Base-by-base conservation (phyloP, 2,888 invertebrate genomes). In the Entomobrya multifasciata region DNA sequence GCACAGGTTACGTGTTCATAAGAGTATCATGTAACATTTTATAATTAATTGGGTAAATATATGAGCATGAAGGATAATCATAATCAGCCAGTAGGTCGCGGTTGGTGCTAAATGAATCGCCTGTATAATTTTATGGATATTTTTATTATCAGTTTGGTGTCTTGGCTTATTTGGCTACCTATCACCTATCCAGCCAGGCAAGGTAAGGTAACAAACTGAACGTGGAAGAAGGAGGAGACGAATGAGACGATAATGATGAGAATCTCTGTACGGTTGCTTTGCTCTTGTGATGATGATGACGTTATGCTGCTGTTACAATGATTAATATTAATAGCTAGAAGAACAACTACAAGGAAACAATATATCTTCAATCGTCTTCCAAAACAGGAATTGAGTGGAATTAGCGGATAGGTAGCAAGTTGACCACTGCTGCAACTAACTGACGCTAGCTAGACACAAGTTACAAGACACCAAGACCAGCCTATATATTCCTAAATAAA, bases 301-400 rank as follows among this genome's bases (percentile, higher is more conserved):
- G n/a, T n/a, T n/a, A n/a, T n/a, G 5, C 57, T 57, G 57, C 57
- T 57, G 22, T 4, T 8, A 36, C 36, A 22, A 57, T 57, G 57
- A 57, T 57, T 57, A 57, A 25, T 57, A 25, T 22, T 52, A 52
- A 60, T 60, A n/a, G 11, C 11, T 5, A 27, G 6, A 27, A 30
- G n/a, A 62, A 27, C n/a, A n/a, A 62, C 25, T 25, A 57, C 25
- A 25, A 57, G 57, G 57, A 57, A 57, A 57, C 36, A 36, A 36
- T 36, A 36, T 36, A 36, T 36, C 36, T 36, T 36, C 36, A 2
- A 49, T 62, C 15, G n/a, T 30, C 62, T 30, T 62, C 62, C 62
- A 30, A 62, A 62, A 62, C 62, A 62, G 62, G 62, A 62, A 62
- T 36, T n/a, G 13, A 49, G 36, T 6, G 4, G 36, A n/a, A n/a